A percentile compares a stretch with the other conserved stretches of the same genome.
These are phyloP conservation scores for Drosophila simulans DNA, from an alignment of 1,140 invertebrate genomes.

Conservation along the genomic window DNA sequence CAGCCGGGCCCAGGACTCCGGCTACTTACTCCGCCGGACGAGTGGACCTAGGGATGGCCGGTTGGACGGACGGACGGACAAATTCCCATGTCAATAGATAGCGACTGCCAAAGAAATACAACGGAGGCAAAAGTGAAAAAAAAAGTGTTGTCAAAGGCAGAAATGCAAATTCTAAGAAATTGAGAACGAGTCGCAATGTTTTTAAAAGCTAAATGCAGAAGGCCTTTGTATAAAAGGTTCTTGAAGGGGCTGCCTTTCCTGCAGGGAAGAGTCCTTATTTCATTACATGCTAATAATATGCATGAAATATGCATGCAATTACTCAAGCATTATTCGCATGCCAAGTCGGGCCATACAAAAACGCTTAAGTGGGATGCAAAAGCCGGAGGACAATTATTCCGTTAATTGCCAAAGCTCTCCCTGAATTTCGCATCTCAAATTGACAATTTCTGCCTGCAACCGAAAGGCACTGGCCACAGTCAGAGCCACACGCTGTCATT, in stretches of 20 bases:
- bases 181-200: conserved; percentile 71
- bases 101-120: conserved; percentile 31
- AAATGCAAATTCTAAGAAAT: conserved; percentile 76
- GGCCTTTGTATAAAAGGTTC: conserved; percentile 56
- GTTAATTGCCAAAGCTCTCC: conserved; percentile 51
- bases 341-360: conserved; percentile 28
- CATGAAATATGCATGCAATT: conserved; percentile 68
- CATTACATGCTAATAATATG: conserved; percentile 67
- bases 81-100: conserved; percentile 68
- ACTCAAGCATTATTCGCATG: conserved; percentile 38
- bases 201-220: conserved; percentile 54
- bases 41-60: conserved; percentile 22
- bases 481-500: conserved; percentile 40
- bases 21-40: conserved; percentile 63
- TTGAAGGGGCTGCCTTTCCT: background rate
- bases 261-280: conserved; percentile 47
- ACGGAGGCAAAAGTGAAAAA: conserved; percentile 2
- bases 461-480: conserved; percentile 20
- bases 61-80: conserved; percentile 19
- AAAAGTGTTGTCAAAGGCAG: conserved; percentile 63
- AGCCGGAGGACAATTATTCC: conserved; percentile 48
- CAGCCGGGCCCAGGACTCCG: conserved; percentile 48
- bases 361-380: conserved; percentile 21
- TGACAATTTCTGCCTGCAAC: conserved; percentile 50
- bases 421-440: conserved; percentile 21